Evolutionary conservation across 2,888 invertebrate species (phyloP), one percentile per base, ranked within the genome.

Genomic region (Dendrolimus houi): DNA sequence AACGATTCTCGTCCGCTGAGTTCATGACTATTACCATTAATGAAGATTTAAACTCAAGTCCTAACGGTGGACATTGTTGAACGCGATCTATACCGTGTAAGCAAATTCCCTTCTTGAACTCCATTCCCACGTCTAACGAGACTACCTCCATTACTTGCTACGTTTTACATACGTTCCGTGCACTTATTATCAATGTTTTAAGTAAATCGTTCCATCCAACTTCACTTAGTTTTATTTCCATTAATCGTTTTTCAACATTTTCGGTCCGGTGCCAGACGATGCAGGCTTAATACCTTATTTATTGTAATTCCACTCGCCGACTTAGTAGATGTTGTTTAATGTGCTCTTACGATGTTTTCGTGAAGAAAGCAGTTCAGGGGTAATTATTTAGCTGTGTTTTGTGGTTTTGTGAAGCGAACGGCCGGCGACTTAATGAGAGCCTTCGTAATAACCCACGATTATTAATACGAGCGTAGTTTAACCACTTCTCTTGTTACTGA

Each of bases 51-150:
- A 81, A 83, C 72, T 82, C 79, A 79, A 78, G 69, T 80, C 79
- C 81, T 83, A 85, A 85, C 86, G 82, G 85, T 83, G 86, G 84
- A 84, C 85, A 86, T 79, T 82, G 85, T 83, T 77, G 68, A 62
- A 70, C 75, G 75, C 73, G 82, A 79, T 78, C 80, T 76, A 77
- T 81, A 77, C 81, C 85, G 72, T 87, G 85, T 85, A 83, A 74
- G 70, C 76, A 73, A 75, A 63, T 64, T 67, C 66, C 63, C 65
- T 69, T 63, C 64, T 61, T 61, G 69, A 63, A 66, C 67, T 62
- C 61, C 77, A 75, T 88, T 89, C 90, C 90, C 89, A 89, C 87
- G 87, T 87, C 84, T 88, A 90, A 90, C 87, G 78, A 88, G 87
- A 75, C 87, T 83, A 76, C 83, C 81, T 77, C 83, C 81, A 89